Evolutionary conservation across 2,797 vertebrate genomes (phyloP), one percentile per base, ranked within the genome.

Genomic region (Myioborus miniatus): DNA sequence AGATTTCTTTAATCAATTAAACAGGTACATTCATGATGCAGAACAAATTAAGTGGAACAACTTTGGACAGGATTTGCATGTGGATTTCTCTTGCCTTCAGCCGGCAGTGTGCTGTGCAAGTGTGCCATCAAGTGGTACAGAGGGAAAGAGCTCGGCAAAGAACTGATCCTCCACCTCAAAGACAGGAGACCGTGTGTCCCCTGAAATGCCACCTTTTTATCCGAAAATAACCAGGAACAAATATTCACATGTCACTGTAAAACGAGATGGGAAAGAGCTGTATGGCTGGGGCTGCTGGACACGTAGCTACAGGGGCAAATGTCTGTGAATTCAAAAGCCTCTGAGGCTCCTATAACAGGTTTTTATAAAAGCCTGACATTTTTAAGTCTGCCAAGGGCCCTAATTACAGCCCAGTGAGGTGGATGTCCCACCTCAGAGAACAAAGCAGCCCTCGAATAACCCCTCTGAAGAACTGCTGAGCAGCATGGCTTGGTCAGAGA

Each of bases 61-160:
- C 46, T 52, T 27, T 30, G 70, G 58, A 34, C 52, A 34, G 53
- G 32, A 47, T 89, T 83, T 91, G 58, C 52, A 49, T 37, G 62
- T 17, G 67, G 59, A 46, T 56, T 89, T 68, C 68, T 67, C 47
- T 17, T 21, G 26, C 6, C 24, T 67, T 11, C 43, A 52, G 47
- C 23, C 37, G 12, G 27, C 47, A 9, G 71, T 59, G 46, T 58
- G 60, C 85, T 96, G 21, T 58, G 78, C 90, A 94, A 95, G 72
- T n/a, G 56, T 96, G 97, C 93, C 98, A 97, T 86, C 98, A 96
- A 88, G 96, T 55, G 98, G 97, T 62, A 37, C 11, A 41, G 21
- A 14, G 53, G 21, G 59, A 58, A 32, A 76, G 59, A 63, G 17
- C 46, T 7, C 20, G 12, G 41, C 37, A 13, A 36, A 71, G 60